phyloP scores from a whole-genome alignment of 1,140 invertebrate genomes.

The Orchestia grillus region DNA sequence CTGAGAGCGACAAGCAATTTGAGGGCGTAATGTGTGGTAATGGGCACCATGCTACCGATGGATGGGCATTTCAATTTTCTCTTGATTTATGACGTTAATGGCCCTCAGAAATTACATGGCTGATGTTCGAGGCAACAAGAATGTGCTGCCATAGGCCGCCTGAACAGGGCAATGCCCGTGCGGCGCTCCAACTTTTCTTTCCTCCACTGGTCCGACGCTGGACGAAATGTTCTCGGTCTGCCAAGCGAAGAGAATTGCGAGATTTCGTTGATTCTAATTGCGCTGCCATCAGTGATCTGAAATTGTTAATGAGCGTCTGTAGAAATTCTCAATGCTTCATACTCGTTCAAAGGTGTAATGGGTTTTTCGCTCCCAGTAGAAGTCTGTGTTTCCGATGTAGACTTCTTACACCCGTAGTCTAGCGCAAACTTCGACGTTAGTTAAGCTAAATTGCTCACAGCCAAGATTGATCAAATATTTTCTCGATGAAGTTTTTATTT shows the following conservation, averaged over 20 bases:
- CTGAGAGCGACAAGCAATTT: conserved; percentile 40
- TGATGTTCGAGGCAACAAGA: conserved; percentile 7
- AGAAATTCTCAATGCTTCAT: neutral
- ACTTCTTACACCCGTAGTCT: no score
- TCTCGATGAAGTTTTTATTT: no score
- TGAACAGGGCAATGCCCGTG: neutral
- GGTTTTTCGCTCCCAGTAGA: no score
- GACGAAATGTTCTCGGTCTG: neutral
- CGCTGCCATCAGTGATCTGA: neutral
- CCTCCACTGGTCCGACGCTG: no score
- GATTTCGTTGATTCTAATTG: neutral
- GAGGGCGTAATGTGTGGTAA: conserved; percentile 26
- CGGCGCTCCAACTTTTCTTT: neutral
- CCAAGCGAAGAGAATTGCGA: neutral
- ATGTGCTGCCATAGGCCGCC: conserved; percentile 13
- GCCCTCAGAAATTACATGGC: conserved; percentile 13
- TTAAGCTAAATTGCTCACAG: no score
- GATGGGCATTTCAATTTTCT: conserved; percentile 46
- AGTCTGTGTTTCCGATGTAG: no score
- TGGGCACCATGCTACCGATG: conserved; percentile 30
- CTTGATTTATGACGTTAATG: conserved; percentile 33
- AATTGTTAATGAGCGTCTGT: neutral
- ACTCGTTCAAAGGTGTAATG: no score
- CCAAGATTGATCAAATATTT: no score
- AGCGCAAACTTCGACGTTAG: no score